Evolutionary conservation across 2,113 vertebrate species (phyloP), one percentile per base, ranked within the genome.

Genomic region (Muntiacus reevesi): DNA sequence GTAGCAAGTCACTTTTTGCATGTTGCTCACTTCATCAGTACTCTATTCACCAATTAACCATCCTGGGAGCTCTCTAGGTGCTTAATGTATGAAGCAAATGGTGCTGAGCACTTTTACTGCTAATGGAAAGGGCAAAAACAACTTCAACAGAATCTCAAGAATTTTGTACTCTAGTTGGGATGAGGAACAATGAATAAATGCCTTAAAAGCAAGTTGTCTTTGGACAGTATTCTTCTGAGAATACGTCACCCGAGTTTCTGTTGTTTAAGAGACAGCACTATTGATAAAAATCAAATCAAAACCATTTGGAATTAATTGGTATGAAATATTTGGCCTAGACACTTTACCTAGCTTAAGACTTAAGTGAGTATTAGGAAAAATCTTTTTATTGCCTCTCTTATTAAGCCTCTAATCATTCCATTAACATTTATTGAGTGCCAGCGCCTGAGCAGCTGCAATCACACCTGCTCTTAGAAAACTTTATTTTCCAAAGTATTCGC

Each of bases 381-480:
- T 43, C 36, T 71, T 95, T 94, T 94, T 82, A 82, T 85, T 74
- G 64, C 43, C 60, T 12, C 45, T 79, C 57, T 86, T 94, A 95
- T 84, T 95, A 96, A 97, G 36, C 27, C 43, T 85, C 62, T 92
- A 88, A 87, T 96, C 84, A 96, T 98, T 91, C 86, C 52, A 92
- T 97, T 96, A 94, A 89, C 96, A 88, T 89, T 95, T 96, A 83
- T 6, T 50, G 74, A 95, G 57, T 74, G 47, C 27, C n/a, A 94
- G 40, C 7, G 3, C 47, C 74, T 33, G 47, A 94, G 50, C 87
- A 92, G 54, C 93, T 97, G 84, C 87, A 85, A 28, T 92, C 81
- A 96, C 60, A 97, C 82, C 85, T 96, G 97, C 81, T 92, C 79
- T 57, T 52, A 43, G 27, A 85, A 59, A 62, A 90, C 84, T 90